A percentile compares a stretch with the other conserved stretches of the same genome.
phyloP scores from a whole-genome alignment of 2,113 vertebrate genomes.

The Cyanoramphus novaezelandiae region DNA sequence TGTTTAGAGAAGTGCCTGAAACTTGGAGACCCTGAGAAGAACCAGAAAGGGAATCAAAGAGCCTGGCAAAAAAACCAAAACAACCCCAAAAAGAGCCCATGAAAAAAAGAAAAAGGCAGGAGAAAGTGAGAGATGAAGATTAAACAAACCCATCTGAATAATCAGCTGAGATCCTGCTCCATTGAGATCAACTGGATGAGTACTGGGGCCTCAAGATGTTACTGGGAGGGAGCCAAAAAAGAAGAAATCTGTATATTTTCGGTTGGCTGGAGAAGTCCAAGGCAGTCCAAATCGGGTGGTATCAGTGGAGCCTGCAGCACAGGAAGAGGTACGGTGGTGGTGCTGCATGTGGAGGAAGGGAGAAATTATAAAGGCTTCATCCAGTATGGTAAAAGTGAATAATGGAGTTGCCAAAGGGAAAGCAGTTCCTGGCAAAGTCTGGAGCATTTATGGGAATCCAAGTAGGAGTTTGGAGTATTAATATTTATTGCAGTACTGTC shows the following conservation, averaged over 20 bases:
- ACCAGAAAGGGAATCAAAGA: slow-evolving; percentile 54
- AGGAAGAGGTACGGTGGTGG: neutral
- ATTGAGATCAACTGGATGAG: neutral
- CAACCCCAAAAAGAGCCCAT: neutral
- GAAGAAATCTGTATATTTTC: neutral
- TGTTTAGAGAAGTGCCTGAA: slow-evolving; percentile 62
- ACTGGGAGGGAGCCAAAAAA: neutral
- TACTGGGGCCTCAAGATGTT: neutral
- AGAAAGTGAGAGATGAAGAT: neutral
- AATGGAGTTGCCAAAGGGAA: neutral
- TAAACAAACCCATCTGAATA: neutral
- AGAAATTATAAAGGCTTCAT: neutral
- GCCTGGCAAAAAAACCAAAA: neutral
- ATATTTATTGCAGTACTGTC: slow-evolving; percentile 29
- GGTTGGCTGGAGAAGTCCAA: neutral
- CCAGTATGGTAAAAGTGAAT: slow-evolving; percentile 3
- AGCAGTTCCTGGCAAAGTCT: neutral
- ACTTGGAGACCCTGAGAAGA: slow-evolving; percentile 50
- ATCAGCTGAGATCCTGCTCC: slow-evolving; percentile 1
- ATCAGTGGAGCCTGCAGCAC: neutral
- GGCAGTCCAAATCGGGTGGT: neutral
- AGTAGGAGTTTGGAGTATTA: neutral
- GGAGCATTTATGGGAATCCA: slow-evolving; percentile 3
- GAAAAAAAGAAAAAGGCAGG: neutral
- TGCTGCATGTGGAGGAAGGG: neutral